Evolutionary conservation across 2,888 invertebrate genomes (phyloP), one percentile per base, ranked within the genome.

Genomic region (Agrilus cyanescens): DNA sequence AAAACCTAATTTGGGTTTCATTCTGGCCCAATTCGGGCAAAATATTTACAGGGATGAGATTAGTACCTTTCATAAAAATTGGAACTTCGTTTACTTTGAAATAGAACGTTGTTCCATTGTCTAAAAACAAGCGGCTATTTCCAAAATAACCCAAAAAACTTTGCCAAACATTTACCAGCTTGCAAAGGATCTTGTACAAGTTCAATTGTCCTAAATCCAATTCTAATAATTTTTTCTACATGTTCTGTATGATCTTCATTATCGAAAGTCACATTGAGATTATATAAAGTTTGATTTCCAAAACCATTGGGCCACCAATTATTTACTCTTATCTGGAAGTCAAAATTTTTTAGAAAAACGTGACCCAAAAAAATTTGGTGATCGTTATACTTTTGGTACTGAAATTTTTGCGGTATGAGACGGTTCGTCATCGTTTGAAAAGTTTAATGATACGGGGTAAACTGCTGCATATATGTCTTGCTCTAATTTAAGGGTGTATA

Each of bases 251-350:
- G 67, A 30, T 66, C 58, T 1, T 47, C 52, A 16, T 61, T 65
- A 12, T 51, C 56, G 32, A 77, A 71, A 1, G 68, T 68, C 1
- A 81, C 70, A 42, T 68, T 68, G 37, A 89, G 58, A 5, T 72
- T 66, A 58, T 96, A 96, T 4, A 96, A 66, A 1, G 73, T 72
- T 60, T 87, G 93, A 1, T 73, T 63, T 1, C 94, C 94, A 56
- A 80, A 85, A 15, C 93, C 95, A 65, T 91, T 94, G 0, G 97
- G 97, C 95, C 95, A 97, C 97, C 97, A 97, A 14, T 73, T 54
- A 34, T 73, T 61, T 0, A 85, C 74, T 37, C 62, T 54, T 25
- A 61, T 55, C 74, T 76, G 46, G 40, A 53, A 57, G 50, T 49
- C 8, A 16, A 41, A 14, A 32, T 20, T 4, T 31, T 34, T 15